These are phyloP conservation scores for Poeciliopsis presidionis DNA, from an alignment of 2,797 vertebrate genomes.

Conservation along the genomic window DNA sequence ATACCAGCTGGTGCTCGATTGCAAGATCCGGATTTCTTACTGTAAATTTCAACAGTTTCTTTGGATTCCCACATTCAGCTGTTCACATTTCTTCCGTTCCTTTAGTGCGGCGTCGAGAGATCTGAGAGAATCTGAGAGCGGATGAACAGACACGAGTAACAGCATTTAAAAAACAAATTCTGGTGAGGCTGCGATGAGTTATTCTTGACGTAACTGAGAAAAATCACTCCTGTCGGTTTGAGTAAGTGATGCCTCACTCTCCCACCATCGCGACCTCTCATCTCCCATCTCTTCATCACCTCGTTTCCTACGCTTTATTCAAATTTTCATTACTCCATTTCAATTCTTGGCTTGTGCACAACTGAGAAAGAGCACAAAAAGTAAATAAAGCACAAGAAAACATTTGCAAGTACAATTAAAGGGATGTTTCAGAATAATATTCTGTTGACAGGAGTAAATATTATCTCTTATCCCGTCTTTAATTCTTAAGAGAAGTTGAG, in stretches of 20 bases:
- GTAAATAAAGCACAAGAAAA: slow-evolving; percentile 43
- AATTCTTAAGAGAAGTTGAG: background rate
- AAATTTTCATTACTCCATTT: slow-evolving; percentile 47
- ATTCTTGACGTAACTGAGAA: slow-evolving; percentile 59
- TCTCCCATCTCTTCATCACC: slow-evolving; percentile 56
- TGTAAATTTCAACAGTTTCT: slow-evolving; percentile 46
- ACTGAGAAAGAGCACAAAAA: slow-evolving; percentile 15
- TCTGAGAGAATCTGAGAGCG: slow-evolving; percentile 46
- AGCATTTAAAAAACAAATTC: slow-evolving; percentile 34
- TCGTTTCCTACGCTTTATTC: slow-evolving; percentile 70
- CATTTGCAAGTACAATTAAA: slow-evolving; percentile 40
- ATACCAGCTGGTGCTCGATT: slow-evolving; percentile 59
- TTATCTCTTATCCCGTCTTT: background rate
- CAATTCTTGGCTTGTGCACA: slow-evolving; percentile 13
- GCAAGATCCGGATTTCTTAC: slow-evolving; percentile 21
- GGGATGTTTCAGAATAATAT: background rate
- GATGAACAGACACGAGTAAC: slow-evolving; percentile 44
- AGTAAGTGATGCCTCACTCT: slow-evolving; percentile 59
- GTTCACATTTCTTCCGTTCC: slow-evolving; percentile 24
- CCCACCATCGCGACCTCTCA: slow-evolving; percentile 71
- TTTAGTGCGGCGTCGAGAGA: slow-evolving; percentile 27
- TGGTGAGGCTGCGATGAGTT: slow-evolving; percentile 53
- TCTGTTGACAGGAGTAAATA: background rate
- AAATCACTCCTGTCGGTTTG: slow-evolving; percentile 43
- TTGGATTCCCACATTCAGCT: slow-evolving; percentile 39